Percentiles rank a stretch among this genome's conserved stretches.
phyloP scores from a whole-genome alignment of 37 sponge, comb jelly and placozoan species.

The Agelas oroides region DNA sequence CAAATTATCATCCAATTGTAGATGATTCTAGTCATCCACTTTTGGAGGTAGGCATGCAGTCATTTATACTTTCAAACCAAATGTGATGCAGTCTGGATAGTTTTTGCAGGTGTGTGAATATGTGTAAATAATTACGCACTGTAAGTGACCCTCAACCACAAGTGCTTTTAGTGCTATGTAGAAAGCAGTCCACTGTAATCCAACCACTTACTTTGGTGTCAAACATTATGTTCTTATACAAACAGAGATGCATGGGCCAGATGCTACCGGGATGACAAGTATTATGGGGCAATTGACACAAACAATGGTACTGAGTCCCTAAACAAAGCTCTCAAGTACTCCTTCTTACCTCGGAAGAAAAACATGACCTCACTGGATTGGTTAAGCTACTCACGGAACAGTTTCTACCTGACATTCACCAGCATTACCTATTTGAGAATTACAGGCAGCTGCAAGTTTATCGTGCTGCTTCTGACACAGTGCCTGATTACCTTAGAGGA shows the following conservation, averaged over 20 bases:
- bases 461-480: neutral
- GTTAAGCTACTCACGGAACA: neutral
- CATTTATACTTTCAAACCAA: too few species aligned
- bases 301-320: constrained; percentile 3
- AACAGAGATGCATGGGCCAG: constrained; percentile 2
- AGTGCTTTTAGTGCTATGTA: too few species aligned
- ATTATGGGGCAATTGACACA: constrained; percentile 12
- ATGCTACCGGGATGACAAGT: constrained; percentile 8
- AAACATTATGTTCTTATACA: too few species aligned
- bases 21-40: too few species aligned
- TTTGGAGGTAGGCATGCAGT: too few species aligned
- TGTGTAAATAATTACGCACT: too few species aligned
- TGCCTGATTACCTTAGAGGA: neutral
- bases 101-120: too few species aligned
- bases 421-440: constrained; percentile 12
- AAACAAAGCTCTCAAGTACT: constrained; percentile 5
- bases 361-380: constrained; percentile 4
- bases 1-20: too few species aligned
- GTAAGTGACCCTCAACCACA: too few species aligned
- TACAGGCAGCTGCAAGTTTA: constrained; percentile 5
- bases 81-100: too few species aligned
- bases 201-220: too few species aligned
- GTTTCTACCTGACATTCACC: constrained; percentile 14
- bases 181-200: too few species aligned
- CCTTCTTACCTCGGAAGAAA: neutral